Evolutionary conservation across 2,113 vertebrate genomes (phyloP), one percentile per base, ranked within the genome.

Genomic region (Piaya cayana): DNA sequence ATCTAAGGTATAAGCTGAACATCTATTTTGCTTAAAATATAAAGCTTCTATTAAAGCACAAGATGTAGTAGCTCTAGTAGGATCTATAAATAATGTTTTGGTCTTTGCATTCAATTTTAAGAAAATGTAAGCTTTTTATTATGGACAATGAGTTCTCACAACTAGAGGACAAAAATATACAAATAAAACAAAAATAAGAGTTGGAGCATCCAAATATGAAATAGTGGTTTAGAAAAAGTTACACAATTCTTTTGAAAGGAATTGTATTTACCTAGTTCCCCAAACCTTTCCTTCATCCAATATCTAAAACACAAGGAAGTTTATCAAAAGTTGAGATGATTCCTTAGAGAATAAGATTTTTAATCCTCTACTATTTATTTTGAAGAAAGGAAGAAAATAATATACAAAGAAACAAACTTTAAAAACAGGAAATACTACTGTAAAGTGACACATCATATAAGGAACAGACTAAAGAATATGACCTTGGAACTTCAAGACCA

Each of bases 401-500:
- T 25, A 25, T 4, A 15, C 7, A 70, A 12, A 47, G 6, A 52
- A 55, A 69, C 14, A 4, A 77, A 37, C 11, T 71, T 67, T 49
- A 64, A 8, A 83, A 67, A 45, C 5, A 43, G 21, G n/a, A 82
- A 88, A 36, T 58, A 60, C 9, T 85, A 27, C 10, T 43, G 70
- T 36, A 62, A 86, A 64, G 7, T 12, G 14, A 47, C 11, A 43
- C 2, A 20, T 6, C 72, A 16, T 29, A 4, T 26, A 59, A 59
- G 11, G 2, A 81, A 56, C 4, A 27, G 10, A n/a, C 11, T 68
- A 42, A 76, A 69, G 62, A 85, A 55, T 29, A 59, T 8, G 52
- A 85, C 86, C 45, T 92, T 93, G 67, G 34, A 72, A 82, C 11
- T 91, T 76, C 71, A 49, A 56, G 29, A 74, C 29, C 50, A 65